phyloP scores from a whole-genome alignment of 2,797 vertebrate genomes.

The Eulemur coronatus region DNA sequence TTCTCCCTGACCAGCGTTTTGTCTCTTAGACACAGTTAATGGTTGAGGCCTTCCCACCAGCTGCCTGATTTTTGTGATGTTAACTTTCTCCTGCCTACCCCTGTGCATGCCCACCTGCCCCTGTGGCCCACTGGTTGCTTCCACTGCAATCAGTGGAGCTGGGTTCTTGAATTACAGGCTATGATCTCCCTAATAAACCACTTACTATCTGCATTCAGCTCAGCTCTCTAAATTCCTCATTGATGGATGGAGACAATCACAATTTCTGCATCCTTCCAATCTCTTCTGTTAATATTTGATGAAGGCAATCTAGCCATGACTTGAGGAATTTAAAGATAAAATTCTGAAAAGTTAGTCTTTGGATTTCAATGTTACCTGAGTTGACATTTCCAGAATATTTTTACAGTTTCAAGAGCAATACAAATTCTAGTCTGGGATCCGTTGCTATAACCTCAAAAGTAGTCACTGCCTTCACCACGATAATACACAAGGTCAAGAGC shows the following conservation, averaged over 20 bases:
- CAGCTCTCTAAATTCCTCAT: background rate
- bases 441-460: background rate
- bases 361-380: background rate
- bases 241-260: background rate
- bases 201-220: background rate
- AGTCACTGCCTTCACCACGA: background rate
- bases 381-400: background rate
- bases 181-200: background rate
- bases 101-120: accelerated
- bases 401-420: background rate
- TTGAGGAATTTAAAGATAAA: background rate
- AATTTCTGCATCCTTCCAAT: background rate
- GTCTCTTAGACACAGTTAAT: background rate
- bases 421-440: background rate
- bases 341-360: background rate
- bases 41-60: background rate
- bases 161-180: background rate
- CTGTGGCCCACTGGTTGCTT: background rate
- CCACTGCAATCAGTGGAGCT: background rate
- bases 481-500: background rate
- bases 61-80: background rate
- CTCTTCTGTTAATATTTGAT: background rate
- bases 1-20: background rate
- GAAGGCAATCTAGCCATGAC: background rate
- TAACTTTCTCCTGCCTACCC: background rate